Base-by-base conservation (phyloP, 1,140 invertebrate species). In the Leptinotarsa lineolata region DNA sequence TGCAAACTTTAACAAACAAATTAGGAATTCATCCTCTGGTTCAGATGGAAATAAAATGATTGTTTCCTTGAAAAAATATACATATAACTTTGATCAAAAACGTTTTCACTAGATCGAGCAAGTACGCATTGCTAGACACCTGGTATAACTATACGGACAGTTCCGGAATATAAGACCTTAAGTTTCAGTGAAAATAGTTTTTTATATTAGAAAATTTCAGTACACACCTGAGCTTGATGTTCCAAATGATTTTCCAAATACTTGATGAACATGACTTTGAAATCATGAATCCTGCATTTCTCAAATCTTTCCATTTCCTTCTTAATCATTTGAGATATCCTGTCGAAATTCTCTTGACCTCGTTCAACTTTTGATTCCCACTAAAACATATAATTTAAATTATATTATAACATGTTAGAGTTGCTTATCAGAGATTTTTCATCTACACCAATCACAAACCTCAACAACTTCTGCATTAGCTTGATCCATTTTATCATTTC, bases 321-420 rank as follows among this genome's bases (percentile, higher is more conserved):
- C 82, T 98, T 96, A 76, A 99, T 99, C 85, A 95, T 95, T 77
- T 92, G 91, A 1, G 97, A 99, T 82, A 99, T 98, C 79, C 93
- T 92, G 82, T 98, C 93, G 86, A 99, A 99, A 81, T 98, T 96
- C 82, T 98, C 95, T 83, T 99, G 95, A 11, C 96, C 94, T 77
- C 96, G 90, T 81, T 98, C 96, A 11, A 99, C 96, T 86, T 98
- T 98, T 1, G 93, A 88, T 83, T 98, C 96, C 94, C 95, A 98
- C 89, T 97, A 68, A 68, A 68, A 68, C n/a, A 13, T n/a, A 66
- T 66, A 18, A 16, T 8, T 16, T 20, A 13, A 16, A 39, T 11
- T 39, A 39, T 39, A 39, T 39, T 39, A 39, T 39, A 11, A 39
- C 11, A 8, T 39, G 11, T 39, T 11, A 39, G 30, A 8, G 2